phyloP scores from a whole-genome alignment of 2,888 invertebrate genomes.

The Hirudinaria manillensis region DNA sequence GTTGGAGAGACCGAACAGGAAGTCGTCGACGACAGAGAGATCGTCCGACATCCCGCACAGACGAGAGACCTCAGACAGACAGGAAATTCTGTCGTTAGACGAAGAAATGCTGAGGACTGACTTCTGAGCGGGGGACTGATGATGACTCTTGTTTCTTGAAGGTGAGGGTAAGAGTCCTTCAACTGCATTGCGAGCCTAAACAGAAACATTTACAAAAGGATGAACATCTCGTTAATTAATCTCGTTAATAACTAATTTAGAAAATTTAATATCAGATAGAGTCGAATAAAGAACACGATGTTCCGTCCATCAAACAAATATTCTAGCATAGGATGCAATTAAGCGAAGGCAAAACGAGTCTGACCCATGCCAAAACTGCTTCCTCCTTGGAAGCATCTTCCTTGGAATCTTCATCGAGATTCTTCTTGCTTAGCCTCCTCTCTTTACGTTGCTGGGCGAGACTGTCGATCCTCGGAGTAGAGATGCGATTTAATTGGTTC shows the following conservation, averaged over 20 bases:
- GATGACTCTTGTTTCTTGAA: slow-evolving; percentile 20
- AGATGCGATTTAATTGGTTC: slow-evolving; percentile 43
- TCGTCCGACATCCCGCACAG: slow-evolving; percentile 25
- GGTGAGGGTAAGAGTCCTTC: background rate
- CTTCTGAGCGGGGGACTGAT: slow-evolving; percentile 23
- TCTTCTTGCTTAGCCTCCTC: slow-evolving; percentile 32
- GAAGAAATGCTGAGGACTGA: background rate
- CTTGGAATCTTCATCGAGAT: background rate
- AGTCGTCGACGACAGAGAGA: slow-evolving; percentile 1
- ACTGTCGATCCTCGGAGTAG: slow-evolving; percentile 47
- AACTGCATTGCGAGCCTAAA: slow-evolving; percentile 18
- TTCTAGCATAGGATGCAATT: background rate
- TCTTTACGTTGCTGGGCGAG: slow-evolving; percentile 47
- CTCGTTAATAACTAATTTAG: too few species aligned
- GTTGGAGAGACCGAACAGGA: slow-evolving; percentile 23
- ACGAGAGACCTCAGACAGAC: slow-evolving; percentile 15
- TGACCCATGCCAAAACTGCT: slow-evolving; percentile 19
- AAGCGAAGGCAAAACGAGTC: background rate
- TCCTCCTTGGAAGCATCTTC: slow-evolving; percentile 7
- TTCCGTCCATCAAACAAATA: background rate
- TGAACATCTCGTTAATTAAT: background rate
- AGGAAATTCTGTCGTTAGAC: slow-evolving; percentile 2
- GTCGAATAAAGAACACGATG: background rate
- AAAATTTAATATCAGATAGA: too few species aligned
- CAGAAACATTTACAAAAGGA: background rate